Evolutionary conservation across 2,797 vertebrate species (phyloP).

Genomic region (Xiphorhynchus erythropygius): DNA sequence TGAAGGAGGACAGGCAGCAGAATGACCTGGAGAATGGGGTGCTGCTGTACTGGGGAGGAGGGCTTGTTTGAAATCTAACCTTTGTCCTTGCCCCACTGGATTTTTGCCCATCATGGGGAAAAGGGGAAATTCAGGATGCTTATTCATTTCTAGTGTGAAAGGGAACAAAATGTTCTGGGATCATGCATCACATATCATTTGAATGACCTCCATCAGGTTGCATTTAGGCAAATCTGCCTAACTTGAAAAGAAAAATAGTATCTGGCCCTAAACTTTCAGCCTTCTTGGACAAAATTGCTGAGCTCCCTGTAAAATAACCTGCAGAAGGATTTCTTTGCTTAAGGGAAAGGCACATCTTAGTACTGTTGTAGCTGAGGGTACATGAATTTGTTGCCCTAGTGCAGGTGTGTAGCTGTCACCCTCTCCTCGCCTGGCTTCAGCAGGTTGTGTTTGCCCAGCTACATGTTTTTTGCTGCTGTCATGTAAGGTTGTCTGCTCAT

Average conservation of each 20-base stretch:
- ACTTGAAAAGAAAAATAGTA: neutral
- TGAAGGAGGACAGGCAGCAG: neutral
- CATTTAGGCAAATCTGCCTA: neutral
- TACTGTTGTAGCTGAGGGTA: neutral
- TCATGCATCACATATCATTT: accelerated
- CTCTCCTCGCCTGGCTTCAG: neutral
- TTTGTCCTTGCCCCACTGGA: neutral
- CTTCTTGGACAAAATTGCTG: neutral
- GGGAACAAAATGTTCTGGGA: neutral
- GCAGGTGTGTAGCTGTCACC: neutral
- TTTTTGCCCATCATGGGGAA: neutral
- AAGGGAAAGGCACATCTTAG: neutral
- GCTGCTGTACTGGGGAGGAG: neutral
- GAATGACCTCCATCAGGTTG: neutral
- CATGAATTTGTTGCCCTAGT: neutral
- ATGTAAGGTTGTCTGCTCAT: neutral
- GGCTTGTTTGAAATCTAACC: neutral
- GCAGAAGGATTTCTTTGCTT: neutral
- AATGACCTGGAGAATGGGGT: neutral
- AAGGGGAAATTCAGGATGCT: neutral
- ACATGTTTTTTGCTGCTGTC: neutral
- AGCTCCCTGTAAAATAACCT: neutral
- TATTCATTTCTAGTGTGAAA: neutral
- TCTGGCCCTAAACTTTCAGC: neutral
- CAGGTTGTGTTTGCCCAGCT: neutral